phyloP scores from a whole-genome alignment of 35 echinoderm and acorn worm species.

The Lytechinus variegatus region DNA sequence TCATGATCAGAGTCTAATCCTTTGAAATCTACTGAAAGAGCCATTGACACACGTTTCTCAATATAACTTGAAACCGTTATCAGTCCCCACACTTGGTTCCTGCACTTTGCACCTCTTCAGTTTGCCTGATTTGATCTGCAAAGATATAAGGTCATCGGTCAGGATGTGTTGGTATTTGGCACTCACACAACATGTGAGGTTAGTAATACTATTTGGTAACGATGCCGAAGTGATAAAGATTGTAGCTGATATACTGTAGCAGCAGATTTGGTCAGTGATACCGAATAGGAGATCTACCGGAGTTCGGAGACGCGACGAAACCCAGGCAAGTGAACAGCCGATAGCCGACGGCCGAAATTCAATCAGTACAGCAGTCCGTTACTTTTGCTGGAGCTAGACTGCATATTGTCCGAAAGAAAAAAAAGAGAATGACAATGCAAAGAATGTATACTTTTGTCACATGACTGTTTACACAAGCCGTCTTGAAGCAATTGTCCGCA shows the following conservation, averaged over 20 bases:
- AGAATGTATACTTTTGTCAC: no score
- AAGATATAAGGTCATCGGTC: neutral
- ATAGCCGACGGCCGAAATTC: neutral
- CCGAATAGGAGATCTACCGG: no score
- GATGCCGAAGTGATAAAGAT: neutral
- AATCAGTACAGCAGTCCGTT: neutral
- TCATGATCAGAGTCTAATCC: constrained; percentile 16
- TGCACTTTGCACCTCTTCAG: neutral
- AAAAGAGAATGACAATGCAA: no score
- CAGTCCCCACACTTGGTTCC: neutral
- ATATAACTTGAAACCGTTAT: neutral
- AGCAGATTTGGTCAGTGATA: neutral
- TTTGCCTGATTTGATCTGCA: neutral
- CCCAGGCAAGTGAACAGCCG: neutral
- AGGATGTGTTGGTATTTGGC: neutral
- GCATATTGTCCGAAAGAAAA: no score
- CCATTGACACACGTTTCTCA: neutral
- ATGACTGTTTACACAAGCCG: neutral
- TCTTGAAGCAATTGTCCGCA: neutral
- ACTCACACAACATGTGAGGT: no score
- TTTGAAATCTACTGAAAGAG: neutral
- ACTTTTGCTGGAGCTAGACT: no score
- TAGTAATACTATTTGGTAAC: no score
- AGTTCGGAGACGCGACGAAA: neutral
- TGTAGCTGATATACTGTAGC: neutral